Conservation (phyloP, 1,140 invertebrate species). For the Phymorhynchus buccinoides region DNA sequence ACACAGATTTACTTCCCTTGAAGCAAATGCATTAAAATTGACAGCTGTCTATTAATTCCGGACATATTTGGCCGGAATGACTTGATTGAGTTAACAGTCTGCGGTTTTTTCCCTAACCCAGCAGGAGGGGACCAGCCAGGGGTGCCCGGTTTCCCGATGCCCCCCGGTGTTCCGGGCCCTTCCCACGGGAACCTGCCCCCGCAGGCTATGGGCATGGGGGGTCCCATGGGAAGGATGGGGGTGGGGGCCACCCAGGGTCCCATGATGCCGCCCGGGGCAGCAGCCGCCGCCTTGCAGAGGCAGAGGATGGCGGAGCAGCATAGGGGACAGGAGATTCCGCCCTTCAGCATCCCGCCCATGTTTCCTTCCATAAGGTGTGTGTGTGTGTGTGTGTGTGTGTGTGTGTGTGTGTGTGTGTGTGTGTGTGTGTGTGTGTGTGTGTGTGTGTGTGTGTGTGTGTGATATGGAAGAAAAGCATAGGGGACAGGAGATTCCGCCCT, state of each 20-base stretch:
- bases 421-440: constrained; percentile 2
- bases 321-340: background rate
- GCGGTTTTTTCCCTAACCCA: background rate
- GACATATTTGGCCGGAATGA: too few species aligned
- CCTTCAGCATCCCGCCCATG: constrained; percentile 33
- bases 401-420: constrained; percentile 2
- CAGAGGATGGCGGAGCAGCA: constrained; percentile 20
- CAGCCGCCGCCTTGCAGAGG: background rate
- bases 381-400: background rate
- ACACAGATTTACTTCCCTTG: too few species aligned
- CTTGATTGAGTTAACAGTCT: too few species aligned
- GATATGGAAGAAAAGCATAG: too few species aligned
- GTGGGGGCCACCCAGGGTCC: background rate
- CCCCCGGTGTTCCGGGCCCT: constrained; percentile 35
- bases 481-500: too few species aligned
- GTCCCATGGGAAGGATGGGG: constrained; percentile 20
- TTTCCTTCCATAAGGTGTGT: background rate
- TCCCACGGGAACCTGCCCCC: constrained; percentile 33
- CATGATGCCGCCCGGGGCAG: constrained; percentile 23
- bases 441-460: too few species aligned
- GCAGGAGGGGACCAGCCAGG: background rate
- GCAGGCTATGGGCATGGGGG: background rate
- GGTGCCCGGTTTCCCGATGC: constrained; percentile 31
- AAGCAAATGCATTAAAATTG: too few species aligned
- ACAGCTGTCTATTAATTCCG: too few species aligned